Evolutionary conservation across 2,888 invertebrate species (phyloP).

Genomic region (Rambutsinella grinnellia): DNA sequence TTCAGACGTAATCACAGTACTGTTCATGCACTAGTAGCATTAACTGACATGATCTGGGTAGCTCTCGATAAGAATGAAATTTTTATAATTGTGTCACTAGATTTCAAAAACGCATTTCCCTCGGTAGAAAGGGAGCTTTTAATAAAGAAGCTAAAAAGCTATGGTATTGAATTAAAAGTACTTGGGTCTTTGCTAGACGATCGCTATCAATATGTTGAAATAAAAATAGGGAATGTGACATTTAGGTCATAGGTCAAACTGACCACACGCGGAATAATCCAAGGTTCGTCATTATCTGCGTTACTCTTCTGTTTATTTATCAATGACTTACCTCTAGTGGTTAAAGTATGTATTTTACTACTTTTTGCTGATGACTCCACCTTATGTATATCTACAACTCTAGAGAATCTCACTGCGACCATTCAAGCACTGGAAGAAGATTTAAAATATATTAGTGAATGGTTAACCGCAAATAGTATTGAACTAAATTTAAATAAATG

Average conservation of each 20-base stretch:
- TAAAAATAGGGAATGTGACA: not conserved
- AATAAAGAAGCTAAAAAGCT: constrained; percentile 30
- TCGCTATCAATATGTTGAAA: constrained; percentile 27
- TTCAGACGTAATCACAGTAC: constrained; percentile 25
- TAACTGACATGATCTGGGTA: constrained; percentile 30
- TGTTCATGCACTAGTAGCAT: constrained; percentile 20
- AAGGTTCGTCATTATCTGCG: constrained; percentile 5
- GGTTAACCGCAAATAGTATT: constrained; percentile 39
- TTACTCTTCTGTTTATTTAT: constrained; percentile 9
- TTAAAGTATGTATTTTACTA: constrained; percentile 5
- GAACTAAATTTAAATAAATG: constrained; percentile 36
- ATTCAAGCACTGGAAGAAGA: constrained; percentile 17
- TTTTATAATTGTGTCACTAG: constrained; percentile 34
- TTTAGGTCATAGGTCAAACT: not conserved
- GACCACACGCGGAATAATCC: constrained; percentile 8
- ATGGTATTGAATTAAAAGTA: constrained; percentile 31
- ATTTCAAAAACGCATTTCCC: constrained; percentile 44
- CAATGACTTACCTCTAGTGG: constrained; percentile 23
- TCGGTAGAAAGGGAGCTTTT: constrained; percentile 17
- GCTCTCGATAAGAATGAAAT: constrained; percentile 26
- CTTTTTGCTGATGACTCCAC: constrained; percentile 49
- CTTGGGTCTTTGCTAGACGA: constrained; percentile 24
- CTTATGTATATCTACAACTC: not conserved
- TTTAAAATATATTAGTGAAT: not conserved
- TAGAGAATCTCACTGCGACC: not conserved